These are phyloP conservation scores for Hypercompe scribonia DNA, from an alignment of 2,888 invertebrate species.

Conservation along the genomic window DNA sequence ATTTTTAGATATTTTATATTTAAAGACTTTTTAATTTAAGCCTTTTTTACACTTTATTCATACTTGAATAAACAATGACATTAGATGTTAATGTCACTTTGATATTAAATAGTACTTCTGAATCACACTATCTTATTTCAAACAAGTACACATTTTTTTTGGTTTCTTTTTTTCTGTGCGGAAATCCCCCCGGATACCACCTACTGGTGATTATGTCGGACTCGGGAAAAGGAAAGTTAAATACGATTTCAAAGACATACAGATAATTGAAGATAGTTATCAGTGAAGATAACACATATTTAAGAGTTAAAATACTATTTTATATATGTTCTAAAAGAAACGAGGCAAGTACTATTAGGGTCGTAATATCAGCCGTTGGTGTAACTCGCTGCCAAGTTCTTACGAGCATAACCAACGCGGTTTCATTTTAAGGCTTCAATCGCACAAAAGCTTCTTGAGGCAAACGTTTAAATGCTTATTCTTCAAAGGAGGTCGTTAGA, in stretches of 20 bases:
- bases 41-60: neutral
- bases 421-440: slow-evolving; percentile 56
- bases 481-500: slow-evolving; percentile 50
- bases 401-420: slow-evolving; percentile 42
- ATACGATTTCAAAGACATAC: neutral
- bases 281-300: neutral
- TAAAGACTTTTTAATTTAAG: neutral
- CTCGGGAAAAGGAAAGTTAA: neutral
- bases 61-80: neutral
- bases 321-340: slow-evolving; percentile 19
- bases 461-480: slow-evolving; percentile 56
- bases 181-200: too few species aligned
- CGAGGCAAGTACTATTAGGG: slow-evolving; percentile 41
- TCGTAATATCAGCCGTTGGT: slow-evolving; percentile 33
- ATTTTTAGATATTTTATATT: neutral
- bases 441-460: slow-evolving; percentile 59
- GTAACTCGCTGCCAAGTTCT: slow-evolving; percentile 52
- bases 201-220: too few species aligned
- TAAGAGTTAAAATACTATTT: neutral
- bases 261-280: too few species aligned
- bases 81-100: neutral
- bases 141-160: too few species aligned
- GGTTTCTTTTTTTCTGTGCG: too few species aligned
- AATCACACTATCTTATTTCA: too few species aligned
- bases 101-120: too few species aligned